These are phyloP conservation scores for Dichetophora obliterata DNA, from an alignment of 2,888 invertebrate species.

Conservation along the genomic window DNA sequence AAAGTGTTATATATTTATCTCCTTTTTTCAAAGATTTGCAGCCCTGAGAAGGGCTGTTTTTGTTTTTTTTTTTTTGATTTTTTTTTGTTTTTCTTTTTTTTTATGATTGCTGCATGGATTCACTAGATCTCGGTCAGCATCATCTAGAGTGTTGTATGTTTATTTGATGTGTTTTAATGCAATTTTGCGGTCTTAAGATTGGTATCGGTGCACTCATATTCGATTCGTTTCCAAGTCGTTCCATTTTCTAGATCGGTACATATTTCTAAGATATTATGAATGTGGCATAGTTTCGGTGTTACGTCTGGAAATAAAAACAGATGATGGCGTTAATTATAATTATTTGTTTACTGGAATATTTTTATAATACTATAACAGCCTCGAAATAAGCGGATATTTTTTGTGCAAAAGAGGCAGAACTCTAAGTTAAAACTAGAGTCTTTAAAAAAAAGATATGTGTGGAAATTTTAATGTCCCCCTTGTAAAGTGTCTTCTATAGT, in stretches of 20 bases:
- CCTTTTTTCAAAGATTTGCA: constrained; percentile 62
- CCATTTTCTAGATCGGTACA: not conserved
- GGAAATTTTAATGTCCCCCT: too few relatives aligned
- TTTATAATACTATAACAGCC: too few relatives aligned
- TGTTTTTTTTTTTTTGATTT: constrained; percentile 29
- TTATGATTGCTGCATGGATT: not conserved
- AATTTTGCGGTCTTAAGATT: not conserved
- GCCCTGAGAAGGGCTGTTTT: constrained; percentile 67
- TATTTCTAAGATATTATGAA: not conserved
- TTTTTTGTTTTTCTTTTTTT: constrained; percentile 37
- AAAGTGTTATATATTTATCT: constrained; percentile 50
- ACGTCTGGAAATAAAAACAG: not conserved
- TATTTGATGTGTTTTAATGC: too few relatives aligned
- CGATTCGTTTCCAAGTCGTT: not conserved
- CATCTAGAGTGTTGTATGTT: not conserved
- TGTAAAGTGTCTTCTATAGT: too few relatives aligned
- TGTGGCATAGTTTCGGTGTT: not conserved
- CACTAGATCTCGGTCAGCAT: not conserved
- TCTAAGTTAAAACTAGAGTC: too few relatives aligned
- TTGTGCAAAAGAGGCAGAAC: too few relatives aligned
- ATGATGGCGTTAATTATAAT: not conserved
- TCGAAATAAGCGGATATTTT: too few relatives aligned
- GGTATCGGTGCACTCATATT: not conserved
- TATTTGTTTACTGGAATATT: too few relatives aligned
- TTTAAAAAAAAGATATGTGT: too few relatives aligned